Conservation (phyloP, 2,888 invertebrate genomes). For the Kuschelorhynchus macadamiae region DNA sequence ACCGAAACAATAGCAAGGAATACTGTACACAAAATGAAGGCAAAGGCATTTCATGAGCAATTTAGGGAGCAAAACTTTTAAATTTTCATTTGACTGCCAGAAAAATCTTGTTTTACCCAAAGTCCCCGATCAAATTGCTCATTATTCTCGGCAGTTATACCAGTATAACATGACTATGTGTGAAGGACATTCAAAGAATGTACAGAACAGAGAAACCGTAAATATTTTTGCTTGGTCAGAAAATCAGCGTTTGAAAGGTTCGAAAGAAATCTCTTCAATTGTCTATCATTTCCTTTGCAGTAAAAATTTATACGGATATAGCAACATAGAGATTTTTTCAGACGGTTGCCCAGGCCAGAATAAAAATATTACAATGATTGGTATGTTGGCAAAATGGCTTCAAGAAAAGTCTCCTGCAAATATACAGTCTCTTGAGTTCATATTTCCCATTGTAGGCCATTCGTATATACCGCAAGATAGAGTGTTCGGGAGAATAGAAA, state of each 20-base stretch:
- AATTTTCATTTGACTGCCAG: neutral
- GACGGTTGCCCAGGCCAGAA: neutral
- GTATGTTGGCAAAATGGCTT: neutral
- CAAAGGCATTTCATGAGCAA: neutral
- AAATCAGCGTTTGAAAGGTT: neutral
- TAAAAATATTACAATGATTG: conserved; percentile 4
- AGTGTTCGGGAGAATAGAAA: neutral
- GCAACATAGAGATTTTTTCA: neutral
- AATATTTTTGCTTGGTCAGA: conserved; percentile 1
- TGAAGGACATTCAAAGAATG: neutral
- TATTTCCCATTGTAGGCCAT: neutral
- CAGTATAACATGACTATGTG: neutral
- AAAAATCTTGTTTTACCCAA: no score
- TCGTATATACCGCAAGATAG: neutral
- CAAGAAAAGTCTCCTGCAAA: neutral
- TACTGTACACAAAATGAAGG: neutral
- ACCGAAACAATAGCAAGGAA: no score
- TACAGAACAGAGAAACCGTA: neutral
- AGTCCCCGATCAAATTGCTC: neutral
- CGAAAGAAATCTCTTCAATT: neutral
- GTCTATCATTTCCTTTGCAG: conserved; percentile 1
- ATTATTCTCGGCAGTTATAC: neutral
- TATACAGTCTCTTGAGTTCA: neutral
- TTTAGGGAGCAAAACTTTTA: neutral
- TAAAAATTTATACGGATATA: neutral